Percentiles rank a stretch among this genome's conserved stretches.
Conservation (phyloP, 2,797 vertebrate genomes). For the Jordanella pulchra region DNA sequence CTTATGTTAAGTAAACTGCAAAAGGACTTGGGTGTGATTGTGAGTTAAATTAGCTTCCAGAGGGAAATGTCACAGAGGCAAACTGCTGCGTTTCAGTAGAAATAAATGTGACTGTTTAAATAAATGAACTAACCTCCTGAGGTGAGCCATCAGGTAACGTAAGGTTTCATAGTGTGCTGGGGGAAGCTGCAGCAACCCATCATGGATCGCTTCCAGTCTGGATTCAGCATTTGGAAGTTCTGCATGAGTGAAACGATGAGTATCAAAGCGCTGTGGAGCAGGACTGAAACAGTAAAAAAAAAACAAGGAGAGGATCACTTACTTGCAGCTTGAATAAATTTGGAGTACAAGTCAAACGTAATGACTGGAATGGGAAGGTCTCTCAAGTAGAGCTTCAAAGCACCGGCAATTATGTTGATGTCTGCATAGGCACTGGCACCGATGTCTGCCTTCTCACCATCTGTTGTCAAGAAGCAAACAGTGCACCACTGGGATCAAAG, state of each 20-base stretch:
- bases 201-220: constrained; percentile 94
- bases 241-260: constrained; percentile 57
- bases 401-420: constrained; percentile 98
- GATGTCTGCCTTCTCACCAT: constrained; percentile 96
- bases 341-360: constrained; percentile 95
- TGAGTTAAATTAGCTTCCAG: background rate
- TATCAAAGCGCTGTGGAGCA: constrained; percentile 13
- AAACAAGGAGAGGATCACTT: constrained; percentile 66
- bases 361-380: constrained; percentile 98
- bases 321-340: constrained; percentile 98
- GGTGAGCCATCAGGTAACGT: constrained; percentile 85
- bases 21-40: background rate
- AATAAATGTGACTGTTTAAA: constrained; percentile 11
- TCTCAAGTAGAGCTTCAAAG: constrained; percentile 97
- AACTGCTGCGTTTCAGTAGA: background rate
- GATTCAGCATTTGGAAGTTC: constrained; percentile 89
- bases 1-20: background rate
- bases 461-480: constrained; percentile 71
- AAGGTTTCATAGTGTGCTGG: constrained; percentile 97
- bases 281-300: constrained; percentile 4
- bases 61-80: background rate
- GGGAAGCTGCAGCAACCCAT: constrained; percentile 91
- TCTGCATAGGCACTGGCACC: constrained; percentile 91
- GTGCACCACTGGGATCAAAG: background rate
- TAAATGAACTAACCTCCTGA: constrained; percentile 76